Percentiles rank a stretch among this genome's conserved stretches.
Evolutionary conservation across 2,113 vertebrate genomes (phyloP).

Genomic region (Phalacrocorax brasilianus): DNA sequence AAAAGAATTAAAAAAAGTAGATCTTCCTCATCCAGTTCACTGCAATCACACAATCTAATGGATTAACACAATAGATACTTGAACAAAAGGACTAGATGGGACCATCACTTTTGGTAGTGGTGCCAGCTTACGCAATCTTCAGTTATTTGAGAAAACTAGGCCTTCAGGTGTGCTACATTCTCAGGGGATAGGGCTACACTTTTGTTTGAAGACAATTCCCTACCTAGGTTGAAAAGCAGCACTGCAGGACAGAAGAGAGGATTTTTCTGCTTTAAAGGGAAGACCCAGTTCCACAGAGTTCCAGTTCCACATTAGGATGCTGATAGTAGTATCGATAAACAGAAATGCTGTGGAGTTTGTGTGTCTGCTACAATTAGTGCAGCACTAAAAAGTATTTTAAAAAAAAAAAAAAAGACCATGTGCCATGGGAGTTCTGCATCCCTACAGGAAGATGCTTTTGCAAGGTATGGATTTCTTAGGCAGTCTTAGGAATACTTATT

Average conservation of each 20-base stretch:
- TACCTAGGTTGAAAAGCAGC: background rate
- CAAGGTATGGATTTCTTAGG: background rate
- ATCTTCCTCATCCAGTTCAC: background rate
- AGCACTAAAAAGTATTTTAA: background rate
- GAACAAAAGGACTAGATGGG: background rate
- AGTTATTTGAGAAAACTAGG: background rate
- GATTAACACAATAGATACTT: background rate
- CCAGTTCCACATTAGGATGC: background rate
- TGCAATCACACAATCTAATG: background rate
- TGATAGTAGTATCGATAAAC: background rate
- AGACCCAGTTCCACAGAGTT: background rate
- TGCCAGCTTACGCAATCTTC: background rate
- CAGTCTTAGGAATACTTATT: background rate
- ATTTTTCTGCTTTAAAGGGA: background rate
- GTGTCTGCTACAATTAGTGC: background rate
- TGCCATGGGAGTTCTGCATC: background rate
- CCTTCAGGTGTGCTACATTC: background rate
- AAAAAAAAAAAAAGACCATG: background rate
- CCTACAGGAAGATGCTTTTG: background rate
- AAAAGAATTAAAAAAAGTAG: background rate
- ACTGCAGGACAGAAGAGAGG: background rate
- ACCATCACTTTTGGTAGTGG: background rate
- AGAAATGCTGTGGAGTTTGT: background rate
- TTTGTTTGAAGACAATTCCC: background rate
- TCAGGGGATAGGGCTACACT: background rate